These are phyloP conservation scores for Meiosimyza platycephala DNA, from an alignment of 2,888 invertebrate species.

Conservation along the genomic window DNA sequence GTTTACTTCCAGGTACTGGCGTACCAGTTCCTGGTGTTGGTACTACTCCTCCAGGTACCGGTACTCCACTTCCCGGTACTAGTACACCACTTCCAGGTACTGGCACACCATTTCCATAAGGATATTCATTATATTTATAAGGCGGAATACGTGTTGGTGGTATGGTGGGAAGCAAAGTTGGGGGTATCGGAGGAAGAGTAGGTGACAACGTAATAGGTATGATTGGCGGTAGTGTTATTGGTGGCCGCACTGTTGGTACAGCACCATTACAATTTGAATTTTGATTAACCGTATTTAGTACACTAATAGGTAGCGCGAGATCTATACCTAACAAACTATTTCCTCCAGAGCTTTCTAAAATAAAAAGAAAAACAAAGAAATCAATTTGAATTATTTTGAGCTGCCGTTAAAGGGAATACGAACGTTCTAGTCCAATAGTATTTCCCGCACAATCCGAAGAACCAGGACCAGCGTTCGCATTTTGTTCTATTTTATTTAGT, in stretches of 20 bases:
- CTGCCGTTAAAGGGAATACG: neutral
- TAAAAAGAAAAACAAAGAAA: no score
- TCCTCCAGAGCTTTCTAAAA: no score
- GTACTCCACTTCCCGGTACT: no score
- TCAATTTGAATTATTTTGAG: no score
- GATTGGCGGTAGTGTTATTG: slow-evolving; percentile 30
- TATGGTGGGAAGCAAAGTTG: neutral
- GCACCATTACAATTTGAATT: neutral
- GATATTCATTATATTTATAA: no score
- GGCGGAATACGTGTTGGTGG: neutral
- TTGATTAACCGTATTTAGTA: neutral
- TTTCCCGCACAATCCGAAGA: neutral
- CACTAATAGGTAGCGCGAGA: neutral
- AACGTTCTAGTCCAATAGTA: slow-evolving; percentile 5
- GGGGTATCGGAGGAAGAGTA: slow-evolving; percentile 13
- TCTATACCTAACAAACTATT: neutral
- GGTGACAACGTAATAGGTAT: slow-evolving; percentile 29
- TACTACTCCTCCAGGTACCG: no score
- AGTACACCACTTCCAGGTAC: no score
- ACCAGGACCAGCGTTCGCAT: neutral
- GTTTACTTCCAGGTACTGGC: no score
- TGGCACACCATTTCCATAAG: no score
- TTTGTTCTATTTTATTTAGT: no score
- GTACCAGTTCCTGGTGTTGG: no score
- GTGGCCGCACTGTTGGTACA: slow-evolving; percentile 29